Percentiles rank a stretch among this genome's conserved stretches.
These are phyloP conservation scores for Heterodera schachtii DNA, from an alignment of 1,140 invertebrate species.

Conservation along the genomic window DNA sequence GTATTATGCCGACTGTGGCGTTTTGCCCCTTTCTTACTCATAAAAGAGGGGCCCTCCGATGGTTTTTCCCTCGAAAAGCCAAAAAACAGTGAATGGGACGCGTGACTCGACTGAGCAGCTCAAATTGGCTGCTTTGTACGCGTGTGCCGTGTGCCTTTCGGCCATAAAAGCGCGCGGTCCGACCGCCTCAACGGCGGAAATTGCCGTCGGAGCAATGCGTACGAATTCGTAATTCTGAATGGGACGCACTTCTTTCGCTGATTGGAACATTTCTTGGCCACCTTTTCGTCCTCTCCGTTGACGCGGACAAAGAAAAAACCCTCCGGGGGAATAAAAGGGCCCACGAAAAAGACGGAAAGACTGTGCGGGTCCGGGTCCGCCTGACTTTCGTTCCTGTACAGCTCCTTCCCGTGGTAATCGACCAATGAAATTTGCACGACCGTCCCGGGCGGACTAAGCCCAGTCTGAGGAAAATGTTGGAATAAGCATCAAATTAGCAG, in stretches of 20 bases:
- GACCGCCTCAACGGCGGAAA: conserved; percentile 64
- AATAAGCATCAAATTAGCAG: not conserved
- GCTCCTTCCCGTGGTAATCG: conserved; percentile 67
- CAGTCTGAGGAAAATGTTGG: conserved; percentile 59
- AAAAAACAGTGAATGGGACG: conserved; percentile 70
- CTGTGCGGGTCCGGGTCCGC: conserved; percentile 57
- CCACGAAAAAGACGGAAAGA: conserved; percentile 67
- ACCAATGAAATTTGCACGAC: conserved; percentile 69
- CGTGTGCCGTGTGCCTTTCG: conserved; percentile 61
- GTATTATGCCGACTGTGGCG: too few species aligned
- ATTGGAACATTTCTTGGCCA: not conserved
- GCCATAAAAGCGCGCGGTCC: conserved; percentile 64
- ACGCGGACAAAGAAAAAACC: conserved; percentile 71
- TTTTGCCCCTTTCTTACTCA: conserved; percentile 39
- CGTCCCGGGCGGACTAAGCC: conserved; percentile 62
- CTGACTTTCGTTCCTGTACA: conserved; percentile 65
- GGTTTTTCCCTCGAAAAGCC: conserved; percentile 67
- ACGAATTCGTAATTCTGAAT: conserved; percentile 67
- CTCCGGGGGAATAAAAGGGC: conserved; percentile 68
- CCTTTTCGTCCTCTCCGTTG: conserved; percentile 53
- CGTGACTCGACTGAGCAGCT: conserved; percentile 70
- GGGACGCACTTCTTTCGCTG: not conserved
- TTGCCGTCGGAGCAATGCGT: conserved; percentile 68
- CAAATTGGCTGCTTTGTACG: conserved; percentile 64
- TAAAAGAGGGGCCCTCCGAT: conserved; percentile 64